phyloP scores from a whole-genome alignment of 2,113 vertebrate species.

The Antennarius striatus region DNA sequence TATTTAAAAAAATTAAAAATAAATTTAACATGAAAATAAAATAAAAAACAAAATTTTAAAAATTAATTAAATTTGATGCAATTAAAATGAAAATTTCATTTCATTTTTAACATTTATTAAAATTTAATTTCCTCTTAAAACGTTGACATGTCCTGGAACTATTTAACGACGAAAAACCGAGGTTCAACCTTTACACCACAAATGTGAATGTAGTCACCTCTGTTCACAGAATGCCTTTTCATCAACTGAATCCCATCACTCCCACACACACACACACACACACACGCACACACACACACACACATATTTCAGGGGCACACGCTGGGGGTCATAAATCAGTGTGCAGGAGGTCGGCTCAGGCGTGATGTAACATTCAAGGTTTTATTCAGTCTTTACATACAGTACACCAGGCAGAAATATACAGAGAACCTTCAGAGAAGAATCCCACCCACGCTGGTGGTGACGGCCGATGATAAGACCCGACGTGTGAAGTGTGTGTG shows the following conservation, averaged over 20 bases:
- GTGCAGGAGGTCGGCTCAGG: constrained; percentile 43
- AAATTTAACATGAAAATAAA: no score
- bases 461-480: constrained; percentile 44
- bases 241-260: constrained; percentile 19
- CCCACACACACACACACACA: constrained; percentile 10
- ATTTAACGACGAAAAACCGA: no score
- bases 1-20: no score
- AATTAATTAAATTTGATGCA: no score
- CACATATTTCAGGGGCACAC: background rate
- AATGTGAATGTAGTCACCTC: constrained; percentile 15
- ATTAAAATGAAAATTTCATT: no score
- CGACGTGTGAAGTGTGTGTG: constrained; percentile 47
- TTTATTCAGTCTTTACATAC: constrained; percentile 82
- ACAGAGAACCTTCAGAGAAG: constrained; percentile 73
- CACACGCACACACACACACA: constrained; percentile 1
- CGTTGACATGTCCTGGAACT: no score
- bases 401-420: constrained; percentile 81
- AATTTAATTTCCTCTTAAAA: no score
- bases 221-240: constrained; percentile 12
- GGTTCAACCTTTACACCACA: no score
- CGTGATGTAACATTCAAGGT: constrained; percentile 80
- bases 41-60: no score
- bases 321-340: constrained; percentile 53
- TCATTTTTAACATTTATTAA: no score
- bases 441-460: constrained; percentile 51